Conservation (phyloP, 2,797 vertebrate species). For the Kryptopterus vitreolus region DNA sequence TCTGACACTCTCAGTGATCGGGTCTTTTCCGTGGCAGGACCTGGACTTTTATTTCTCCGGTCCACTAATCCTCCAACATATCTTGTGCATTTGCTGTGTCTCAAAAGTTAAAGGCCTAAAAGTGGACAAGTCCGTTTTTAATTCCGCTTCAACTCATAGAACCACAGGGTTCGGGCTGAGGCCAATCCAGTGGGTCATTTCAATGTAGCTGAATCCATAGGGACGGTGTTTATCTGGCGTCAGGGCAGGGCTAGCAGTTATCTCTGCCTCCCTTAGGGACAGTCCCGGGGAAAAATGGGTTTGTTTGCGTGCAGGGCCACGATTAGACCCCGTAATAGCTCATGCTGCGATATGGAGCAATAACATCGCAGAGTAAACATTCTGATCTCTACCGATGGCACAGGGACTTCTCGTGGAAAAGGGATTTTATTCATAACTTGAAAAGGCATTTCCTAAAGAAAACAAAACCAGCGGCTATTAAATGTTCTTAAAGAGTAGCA, state of each 20-base stretch:
- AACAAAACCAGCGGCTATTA: background rate
- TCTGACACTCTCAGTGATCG: background rate
- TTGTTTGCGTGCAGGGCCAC: slow-evolving; percentile 56
- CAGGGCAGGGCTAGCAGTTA: slow-evolving; percentile 37
- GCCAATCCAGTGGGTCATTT: slow-evolving; percentile 19
- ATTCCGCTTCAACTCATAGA: background rate
- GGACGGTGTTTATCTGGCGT: slow-evolving; percentile 48
- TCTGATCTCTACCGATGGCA: slow-evolving; percentile 28
- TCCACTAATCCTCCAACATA: background rate
- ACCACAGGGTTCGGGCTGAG: background rate
- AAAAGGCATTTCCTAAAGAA: background rate
- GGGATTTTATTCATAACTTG: background rate
- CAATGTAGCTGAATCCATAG: slow-evolving; percentile 12
- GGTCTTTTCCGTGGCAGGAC: background rate
- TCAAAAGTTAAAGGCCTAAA: background rate
- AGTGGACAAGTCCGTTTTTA: background rate
- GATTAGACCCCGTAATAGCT: slow-evolving; percentile 58
- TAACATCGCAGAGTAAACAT: slow-evolving; percentile 50
- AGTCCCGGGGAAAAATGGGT: slow-evolving; percentile 29
- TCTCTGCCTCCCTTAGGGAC: slow-evolving; percentile 37
- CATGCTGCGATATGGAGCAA: slow-evolving; percentile 45
- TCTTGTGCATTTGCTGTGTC: background rate
- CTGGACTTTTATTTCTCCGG: background rate
- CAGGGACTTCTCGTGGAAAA: background rate
- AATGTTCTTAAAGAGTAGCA: background rate